A percentile compares a stretch with the other conserved stretches of the same genome.
These are phyloP conservation scores for Athrips mouffetella DNA, from an alignment of 2,888 invertebrate species.

Conservation along the genomic window DNA sequence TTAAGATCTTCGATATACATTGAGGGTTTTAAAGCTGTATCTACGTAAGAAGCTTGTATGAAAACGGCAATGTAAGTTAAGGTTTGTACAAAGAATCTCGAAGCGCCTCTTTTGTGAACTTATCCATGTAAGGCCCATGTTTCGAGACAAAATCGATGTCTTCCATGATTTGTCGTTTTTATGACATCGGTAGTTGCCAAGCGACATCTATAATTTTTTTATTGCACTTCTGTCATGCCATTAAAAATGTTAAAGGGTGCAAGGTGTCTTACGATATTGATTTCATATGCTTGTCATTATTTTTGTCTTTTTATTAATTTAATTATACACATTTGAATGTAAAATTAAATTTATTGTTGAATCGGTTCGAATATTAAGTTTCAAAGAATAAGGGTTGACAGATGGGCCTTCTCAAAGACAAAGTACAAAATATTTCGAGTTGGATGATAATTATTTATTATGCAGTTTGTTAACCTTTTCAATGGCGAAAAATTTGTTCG, in stretches of 20 bases:
- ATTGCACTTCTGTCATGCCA: conserved; percentile 18
- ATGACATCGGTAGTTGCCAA: conserved; percentile 36
- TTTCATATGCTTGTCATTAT: conserved; percentile 1
- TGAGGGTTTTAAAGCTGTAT: too few species aligned
- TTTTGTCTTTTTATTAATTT: conserved; percentile 9
- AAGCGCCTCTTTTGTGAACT: background rate
- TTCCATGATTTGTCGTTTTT: conserved; percentile 48
- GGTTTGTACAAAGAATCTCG: too few species aligned
- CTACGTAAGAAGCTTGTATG: too few species aligned
- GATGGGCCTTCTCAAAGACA: conserved; percentile 8
- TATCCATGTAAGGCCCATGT: background rate
- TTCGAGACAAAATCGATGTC: conserved; percentile 28
- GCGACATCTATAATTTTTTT: conserved; percentile 21
- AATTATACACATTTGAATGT: conserved; percentile 10
- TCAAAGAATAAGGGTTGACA: conserved; percentile 9
- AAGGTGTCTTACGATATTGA: conserved; percentile 9
- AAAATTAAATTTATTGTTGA: background rate
- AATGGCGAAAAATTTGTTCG: conserved; percentile 7
- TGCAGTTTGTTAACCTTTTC: conserved; percentile 6
- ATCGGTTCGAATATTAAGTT: conserved; percentile 4
- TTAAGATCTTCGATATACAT: too few species aligned
- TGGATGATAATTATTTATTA: conserved; percentile 6
- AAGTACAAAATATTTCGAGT: conserved; percentile 5
- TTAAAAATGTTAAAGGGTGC: conserved; percentile 12
- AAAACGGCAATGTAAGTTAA: background rate